Evolutionary conservation across 2,113 vertebrate genomes (phyloP).

Genomic region (Sander vitreus): DNA sequence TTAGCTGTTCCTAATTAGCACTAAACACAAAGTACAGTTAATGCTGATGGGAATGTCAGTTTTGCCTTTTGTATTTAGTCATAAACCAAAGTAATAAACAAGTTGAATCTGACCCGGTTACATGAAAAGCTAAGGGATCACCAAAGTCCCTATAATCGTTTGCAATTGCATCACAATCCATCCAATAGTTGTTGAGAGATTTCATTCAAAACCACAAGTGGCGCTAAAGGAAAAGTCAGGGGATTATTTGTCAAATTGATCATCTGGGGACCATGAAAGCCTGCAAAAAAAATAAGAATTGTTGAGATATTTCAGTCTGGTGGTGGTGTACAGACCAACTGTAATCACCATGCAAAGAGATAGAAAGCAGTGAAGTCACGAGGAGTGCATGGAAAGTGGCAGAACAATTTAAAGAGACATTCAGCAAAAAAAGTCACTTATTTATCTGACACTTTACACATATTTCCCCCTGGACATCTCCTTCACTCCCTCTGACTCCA

Average conservation of each 20-base stretch:
- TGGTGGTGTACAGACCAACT: not conserved
- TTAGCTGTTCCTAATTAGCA: not conserved
- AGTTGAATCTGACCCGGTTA: not conserved
- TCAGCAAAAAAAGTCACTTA: conserved; percentile 2
- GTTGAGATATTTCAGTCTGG: not conserved
- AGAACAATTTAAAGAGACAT: not conserved
- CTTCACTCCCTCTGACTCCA: conserved; percentile 21
- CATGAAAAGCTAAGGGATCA: not conserved
- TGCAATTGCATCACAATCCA: not conserved
- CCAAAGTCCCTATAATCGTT: not conserved
- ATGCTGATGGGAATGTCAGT: not conserved
- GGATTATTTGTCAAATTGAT: not conserved
- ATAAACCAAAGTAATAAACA: not conserved
- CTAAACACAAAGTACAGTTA: not conserved
- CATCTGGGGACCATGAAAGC: not conserved
- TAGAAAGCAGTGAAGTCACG: not conserved
- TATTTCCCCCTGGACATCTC: conserved; percentile 40
- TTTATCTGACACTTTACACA: conserved; percentile 54
- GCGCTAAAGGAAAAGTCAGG: not conserved
- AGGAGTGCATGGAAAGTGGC: not conserved
- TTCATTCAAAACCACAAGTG: not conserved
- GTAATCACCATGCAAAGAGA: not conserved
- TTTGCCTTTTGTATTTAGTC: too few relatives aligned
- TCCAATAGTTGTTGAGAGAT: not conserved
- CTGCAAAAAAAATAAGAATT: too few relatives aligned